Evolutionary conservation across 2,888 invertebrate species (phyloP), one percentile per base, ranked within the genome.

Genomic region (Germaria angustata): DNA sequence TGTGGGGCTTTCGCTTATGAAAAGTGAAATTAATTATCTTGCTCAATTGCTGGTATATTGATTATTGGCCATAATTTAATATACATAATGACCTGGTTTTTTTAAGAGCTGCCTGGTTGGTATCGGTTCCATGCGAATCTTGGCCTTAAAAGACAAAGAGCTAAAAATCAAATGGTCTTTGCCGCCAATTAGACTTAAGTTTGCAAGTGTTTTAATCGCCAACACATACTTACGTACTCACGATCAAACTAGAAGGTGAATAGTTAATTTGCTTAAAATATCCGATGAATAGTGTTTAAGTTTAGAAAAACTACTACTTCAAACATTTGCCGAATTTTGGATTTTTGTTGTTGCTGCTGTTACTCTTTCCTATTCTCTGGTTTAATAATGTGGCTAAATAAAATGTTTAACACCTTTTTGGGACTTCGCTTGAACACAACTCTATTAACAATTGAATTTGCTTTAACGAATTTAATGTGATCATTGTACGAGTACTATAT

Each of bases 401-500:
- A 75, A 82, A 79, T 79, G 66, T 82, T 82, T 82, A 82, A 82
- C 82, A 82, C 82, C 69, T 82, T 61, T 75, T 82, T 79, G 75
- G 39, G 53, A 72, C 57, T 69, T 78, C 65, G 63, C 65, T 17
- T 36, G 59, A 41, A 34, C 46, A 69, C 77, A 76, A 79, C 75
- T 79, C 81, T 66, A 79, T 82, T 79, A 75, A 77, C 73, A 73
- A 80, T 76, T 79, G 66, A 79, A 79, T 79, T 77, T 66, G 49
- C 49, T 79, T 66, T 34, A 73, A 73, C 66, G 65, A 32, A 66
- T 51, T 79, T 66, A 71, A 55, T 63, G 55, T 71, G 78, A 63
- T 71, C 78, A 55, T 63, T 71, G 78, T 57, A n/a, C n/a, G n/a
- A n/a, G n/a, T n/a, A n/a, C n/a, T n/a, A n/a, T n/a, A 28, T 9